Base-by-base conservation (phyloP, 2,797 vertebrate genomes). In the Podarcis lilfordi region DNA sequence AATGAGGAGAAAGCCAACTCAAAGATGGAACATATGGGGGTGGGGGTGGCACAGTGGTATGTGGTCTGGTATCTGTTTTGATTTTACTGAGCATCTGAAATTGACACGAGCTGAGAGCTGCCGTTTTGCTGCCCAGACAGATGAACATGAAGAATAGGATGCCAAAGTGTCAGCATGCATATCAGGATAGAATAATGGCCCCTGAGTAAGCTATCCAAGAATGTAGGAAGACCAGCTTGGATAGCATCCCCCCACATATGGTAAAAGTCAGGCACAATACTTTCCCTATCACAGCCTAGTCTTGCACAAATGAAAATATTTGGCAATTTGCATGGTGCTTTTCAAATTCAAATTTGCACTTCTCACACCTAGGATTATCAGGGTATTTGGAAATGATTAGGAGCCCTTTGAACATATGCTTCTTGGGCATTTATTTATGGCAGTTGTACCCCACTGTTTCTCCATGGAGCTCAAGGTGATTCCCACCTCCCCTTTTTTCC, bases 101-200 rank as follows among this genome's bases (percentile, higher is more conserved):
- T 0, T 9, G 89, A 1, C 79, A 11, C n/a, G 69, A 55, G 40
- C 21, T 88, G 75, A 9, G 75, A 45, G 27, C 90, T 89, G 91
- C 89, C 87, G 90, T 5, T 0, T 0, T 86, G 94, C 92, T 92
- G 93, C 74, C 74, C n/a, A 2, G 37, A 76, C 95, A 96, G 93
- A 93, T 93, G 92, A 91, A 61, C 55, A 85, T 50, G 45, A n/a
- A 59, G 89, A 84, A 69, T 0, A 1, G 35, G 61, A 27, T 2
- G 43, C 84, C 43, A 90, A 85, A 72, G 80, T 89, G 91, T 79
- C 0, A 2, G 21, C 23, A 55, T 29, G 4, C 10, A 11, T 86
- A 87, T 88, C 90, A 93, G 72, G 55, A 1, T 15, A 85, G 74
- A 93, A 45, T 88, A 91, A 69, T 45, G 9, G 86, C 19, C 27